phyloP scores from a whole-genome alignment of 2,113 vertebrate species.

The Dryoscopus gambensis region DNA sequence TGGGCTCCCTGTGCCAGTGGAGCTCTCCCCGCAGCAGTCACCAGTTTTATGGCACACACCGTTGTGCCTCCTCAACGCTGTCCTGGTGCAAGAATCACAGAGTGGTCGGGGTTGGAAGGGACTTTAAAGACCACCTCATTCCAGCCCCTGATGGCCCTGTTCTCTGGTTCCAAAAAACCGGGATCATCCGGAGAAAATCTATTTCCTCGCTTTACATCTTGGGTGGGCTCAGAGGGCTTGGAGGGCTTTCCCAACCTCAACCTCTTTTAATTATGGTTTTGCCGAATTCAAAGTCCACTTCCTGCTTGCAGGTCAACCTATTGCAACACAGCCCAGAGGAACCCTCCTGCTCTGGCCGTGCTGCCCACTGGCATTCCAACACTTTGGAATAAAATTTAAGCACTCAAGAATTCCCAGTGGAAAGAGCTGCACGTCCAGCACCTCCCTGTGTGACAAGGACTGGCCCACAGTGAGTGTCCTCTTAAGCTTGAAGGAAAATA shows the following conservation, averaged over 20 bases:
- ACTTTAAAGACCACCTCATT: background rate
- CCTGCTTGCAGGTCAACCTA: background rate
- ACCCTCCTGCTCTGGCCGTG: background rate
- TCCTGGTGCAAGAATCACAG: background rate
- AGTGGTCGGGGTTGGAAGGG: background rate
- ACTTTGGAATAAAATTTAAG: accelerated
- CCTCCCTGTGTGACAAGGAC: accelerated
- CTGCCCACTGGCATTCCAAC: background rate
- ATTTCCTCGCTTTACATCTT: background rate
- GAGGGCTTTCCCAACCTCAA: background rate
- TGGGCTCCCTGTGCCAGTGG: background rate
- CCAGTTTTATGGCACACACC: background rate
- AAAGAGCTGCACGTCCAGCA: background rate
- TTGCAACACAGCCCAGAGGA: background rate
- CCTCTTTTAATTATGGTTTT: background rate
- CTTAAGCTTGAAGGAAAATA: background rate
- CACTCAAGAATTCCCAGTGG: background rate
- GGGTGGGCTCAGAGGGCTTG: background rate
- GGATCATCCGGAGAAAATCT: background rate
- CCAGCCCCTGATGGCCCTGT: background rate
- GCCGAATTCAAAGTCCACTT: background rate
- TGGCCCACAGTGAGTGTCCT: background rate
- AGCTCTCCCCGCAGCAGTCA: background rate
- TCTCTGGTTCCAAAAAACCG: background rate
- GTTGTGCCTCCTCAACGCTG: background rate